Conservation (phyloP, 2,797 vertebrate species). For the Centropyge bicolor region DNA sequence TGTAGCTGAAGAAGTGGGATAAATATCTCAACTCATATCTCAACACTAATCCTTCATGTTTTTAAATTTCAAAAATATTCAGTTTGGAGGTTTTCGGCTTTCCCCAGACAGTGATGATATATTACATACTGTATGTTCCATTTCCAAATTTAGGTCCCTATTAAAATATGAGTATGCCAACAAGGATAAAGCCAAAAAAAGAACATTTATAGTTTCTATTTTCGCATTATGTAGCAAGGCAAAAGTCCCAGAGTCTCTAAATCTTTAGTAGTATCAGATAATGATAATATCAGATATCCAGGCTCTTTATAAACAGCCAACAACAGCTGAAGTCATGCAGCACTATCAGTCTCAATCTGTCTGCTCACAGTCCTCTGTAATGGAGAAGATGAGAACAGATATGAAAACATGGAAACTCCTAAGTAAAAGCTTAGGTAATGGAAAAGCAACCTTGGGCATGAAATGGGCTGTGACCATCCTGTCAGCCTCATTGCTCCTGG, state of each 20-base stretch:
- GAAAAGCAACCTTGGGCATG: constrained; percentile 50
- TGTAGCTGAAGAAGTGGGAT: not conserved
- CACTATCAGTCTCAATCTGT: not conserved
- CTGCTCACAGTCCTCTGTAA: constrained; percentile 11
- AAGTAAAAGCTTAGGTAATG: constrained; percentile 37
- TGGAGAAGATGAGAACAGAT: constrained; percentile 24
- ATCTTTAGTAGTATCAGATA: no score
- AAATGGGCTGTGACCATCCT: constrained; percentile 43
- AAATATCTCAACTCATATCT: not conserved
- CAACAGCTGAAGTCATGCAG: not conserved
- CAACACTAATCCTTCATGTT: not conserved
- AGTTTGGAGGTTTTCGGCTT: no score
- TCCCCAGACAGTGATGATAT: no score
- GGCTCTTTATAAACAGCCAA: not conserved
- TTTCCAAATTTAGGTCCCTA: not conserved
- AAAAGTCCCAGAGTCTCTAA: not conserved
- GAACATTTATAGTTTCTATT: not conserved
- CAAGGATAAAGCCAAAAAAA: not conserved
- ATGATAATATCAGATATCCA: not conserved
- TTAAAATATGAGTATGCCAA: not conserved
- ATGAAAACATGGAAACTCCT: constrained; percentile 32
- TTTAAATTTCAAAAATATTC: not conserved
- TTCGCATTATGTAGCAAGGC: not conserved
- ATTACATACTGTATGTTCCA: not conserved
- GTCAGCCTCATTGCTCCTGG: constrained; percentile 48